phyloP scores from a whole-genome alignment of 2,797 vertebrate species.

The Acipenser transmontanus region DNA sequence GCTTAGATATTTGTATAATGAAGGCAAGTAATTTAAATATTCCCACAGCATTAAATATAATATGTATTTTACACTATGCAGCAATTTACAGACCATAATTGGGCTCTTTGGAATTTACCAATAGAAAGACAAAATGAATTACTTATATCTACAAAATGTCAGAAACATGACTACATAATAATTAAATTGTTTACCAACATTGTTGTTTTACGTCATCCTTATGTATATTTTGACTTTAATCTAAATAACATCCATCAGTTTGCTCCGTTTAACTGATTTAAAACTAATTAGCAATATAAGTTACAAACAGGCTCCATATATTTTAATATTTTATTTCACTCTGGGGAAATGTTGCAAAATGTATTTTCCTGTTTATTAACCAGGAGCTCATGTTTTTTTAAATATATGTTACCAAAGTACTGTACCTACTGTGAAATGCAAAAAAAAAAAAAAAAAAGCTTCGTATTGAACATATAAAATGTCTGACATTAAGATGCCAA shows the following conservation, averaged over 20 bases:
- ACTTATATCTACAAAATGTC: conserved; percentile 71
- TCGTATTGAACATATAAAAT: too few species aligned
- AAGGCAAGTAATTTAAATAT: conserved; percentile 72
- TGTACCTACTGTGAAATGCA: too few species aligned
- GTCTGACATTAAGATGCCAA: too few species aligned
- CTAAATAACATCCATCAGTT: conserved; percentile 32
- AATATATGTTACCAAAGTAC: too few species aligned
- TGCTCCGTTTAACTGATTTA: conserved; percentile 24
- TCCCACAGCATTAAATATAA: conserved; percentile 65
- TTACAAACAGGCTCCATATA: conserved; percentile 15
- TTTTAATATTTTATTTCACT: conserved; percentile 32
- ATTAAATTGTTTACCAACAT: conserved; percentile 50
- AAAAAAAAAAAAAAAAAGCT: too few species aligned
- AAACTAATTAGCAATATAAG: conserved; percentile 34
- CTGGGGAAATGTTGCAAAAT: conserved; percentile 27
- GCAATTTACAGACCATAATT: conserved; percentile 70
- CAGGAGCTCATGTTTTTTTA: not conserved
- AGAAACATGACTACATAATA: conserved; percentile 59
- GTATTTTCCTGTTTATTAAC: conserved; percentile 26
- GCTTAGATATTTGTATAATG: conserved; percentile 69
- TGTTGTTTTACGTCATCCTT: conserved; percentile 43
- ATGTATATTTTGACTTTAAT: conserved; percentile 43
- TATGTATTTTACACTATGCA: conserved; percentile 67
- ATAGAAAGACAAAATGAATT: conserved; percentile 69
- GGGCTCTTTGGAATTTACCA: conserved; percentile 68